Evolutionary conservation across 2,113 vertebrate species (phyloP).

Genomic region (Rynchops niger): DNA sequence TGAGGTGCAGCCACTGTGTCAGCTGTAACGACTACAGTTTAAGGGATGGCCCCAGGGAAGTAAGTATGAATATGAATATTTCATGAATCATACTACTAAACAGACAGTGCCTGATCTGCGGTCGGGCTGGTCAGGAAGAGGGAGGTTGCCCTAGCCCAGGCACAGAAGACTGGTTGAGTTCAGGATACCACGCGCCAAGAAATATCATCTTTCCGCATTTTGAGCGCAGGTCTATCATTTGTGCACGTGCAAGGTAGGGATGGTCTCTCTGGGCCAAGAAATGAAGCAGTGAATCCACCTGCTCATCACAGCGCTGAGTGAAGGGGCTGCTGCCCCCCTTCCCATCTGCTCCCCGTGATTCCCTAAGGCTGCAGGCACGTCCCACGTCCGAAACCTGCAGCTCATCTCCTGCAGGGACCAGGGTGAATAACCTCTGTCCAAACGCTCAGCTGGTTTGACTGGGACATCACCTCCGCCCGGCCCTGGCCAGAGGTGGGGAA

Average conservation of each 20-base stretch:
- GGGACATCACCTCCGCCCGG: not conserved
- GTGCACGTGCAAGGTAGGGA: not conserved
- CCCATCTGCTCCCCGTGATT: not conserved
- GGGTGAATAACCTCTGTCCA: not conserved
- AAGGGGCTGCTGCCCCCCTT: not conserved
- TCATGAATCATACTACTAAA: not conserved
- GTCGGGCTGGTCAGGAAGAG: too few species aligned
- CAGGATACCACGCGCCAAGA: not conserved
- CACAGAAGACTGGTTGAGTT: not conserved
- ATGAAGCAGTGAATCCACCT: not conserved
- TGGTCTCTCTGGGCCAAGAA: not conserved
- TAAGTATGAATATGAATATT: not conserved
- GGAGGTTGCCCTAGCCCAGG: not conserved
- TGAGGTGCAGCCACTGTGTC: not conserved
- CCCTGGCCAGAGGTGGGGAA: rapidly evolving
- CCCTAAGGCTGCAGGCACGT: not conserved
- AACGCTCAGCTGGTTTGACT: rapidly evolving
- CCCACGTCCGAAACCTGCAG: not conserved
- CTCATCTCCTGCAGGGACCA: not conserved
- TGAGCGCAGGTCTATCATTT: not conserved
- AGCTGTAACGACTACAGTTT: not conserved
- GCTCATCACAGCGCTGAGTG: not conserved
- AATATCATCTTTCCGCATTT: not conserved
- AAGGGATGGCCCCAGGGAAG: not conserved
- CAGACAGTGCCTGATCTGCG: not conserved